Evolutionary conservation across 1,140 invertebrate species (phyloP), one percentile per base, ranked within the genome.

Genomic region (Drosophila truncata): DNA sequence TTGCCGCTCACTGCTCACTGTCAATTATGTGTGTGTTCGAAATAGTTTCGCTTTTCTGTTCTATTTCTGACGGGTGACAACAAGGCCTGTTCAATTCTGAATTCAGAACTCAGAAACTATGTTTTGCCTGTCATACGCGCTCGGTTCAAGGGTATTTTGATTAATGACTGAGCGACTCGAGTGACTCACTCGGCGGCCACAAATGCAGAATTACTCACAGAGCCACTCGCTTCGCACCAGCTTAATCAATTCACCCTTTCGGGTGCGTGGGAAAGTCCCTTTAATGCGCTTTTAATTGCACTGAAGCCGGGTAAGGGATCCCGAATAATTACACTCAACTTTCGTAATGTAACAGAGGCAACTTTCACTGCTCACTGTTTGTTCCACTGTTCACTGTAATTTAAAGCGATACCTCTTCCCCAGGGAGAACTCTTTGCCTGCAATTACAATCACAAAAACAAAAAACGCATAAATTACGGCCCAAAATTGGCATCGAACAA

Each of bases 261-360:
- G 41, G 35, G 29, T 80, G 69, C 85, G 85, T 88, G 84, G 81
- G 84, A 88, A 88, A 80, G 42, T 37, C 62, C 67, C 69, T 59
- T 81, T 88, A 88, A 88, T 88, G 83, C 62, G 80, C 73, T 90
- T 88, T 88, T 88, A 88, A 88, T 88, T 90, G 70, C 80, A 67
- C 58, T 9, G 29, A 52, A 29, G n/a, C 42, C 16, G 13, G 20
- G 50, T 1, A 23, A 33, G 50, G 50, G 31, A 54, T 35, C 14
- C 9, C 18, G 11, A 73, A 59, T 57, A 78, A 75, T 67, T 77
- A 58, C 46, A 61, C 42, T 47, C 59, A 71, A 66, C 39, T 76
- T 50, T 54, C 4, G 50, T 23, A 23, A 35, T 39, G 55, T 49
- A 77, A 55, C 54, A 35, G 42, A 59, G 39, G 62, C 41, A 73